These are phyloP conservation scores for Anastatus disparis DNA, from an alignment of 1,140 invertebrate genomes.

Conservation along the genomic window DNA sequence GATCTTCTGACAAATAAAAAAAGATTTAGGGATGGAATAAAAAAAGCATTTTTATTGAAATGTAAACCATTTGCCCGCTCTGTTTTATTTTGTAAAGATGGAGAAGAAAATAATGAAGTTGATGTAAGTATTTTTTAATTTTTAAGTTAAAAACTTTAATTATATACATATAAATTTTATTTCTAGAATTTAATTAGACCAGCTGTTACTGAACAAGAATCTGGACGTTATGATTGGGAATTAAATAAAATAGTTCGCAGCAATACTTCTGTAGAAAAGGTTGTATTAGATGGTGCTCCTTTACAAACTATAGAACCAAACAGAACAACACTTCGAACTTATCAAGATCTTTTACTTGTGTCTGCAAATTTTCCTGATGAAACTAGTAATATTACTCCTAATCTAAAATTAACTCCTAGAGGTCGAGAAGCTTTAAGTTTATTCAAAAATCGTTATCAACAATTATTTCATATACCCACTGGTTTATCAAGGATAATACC, in stretches of 20 bases:
- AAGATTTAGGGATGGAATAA: conserved; percentile 1
- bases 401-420: conserved; percentile 22
- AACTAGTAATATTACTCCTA: background rate
- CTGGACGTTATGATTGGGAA: conserved; percentile 34
- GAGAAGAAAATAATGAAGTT: background rate
- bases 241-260: conserved; percentile 9
- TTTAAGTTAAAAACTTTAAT: background rate
- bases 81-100: background rate
- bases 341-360: conserved; percentile 34
- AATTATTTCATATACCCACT: conserved; percentile 50
- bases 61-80: conserved; percentile 32
- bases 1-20: too few relatives aligned
- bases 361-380: conserved; percentile 16
- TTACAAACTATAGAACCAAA: conserved; percentile 15
- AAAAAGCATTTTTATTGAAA: background rate
- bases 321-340: conserved; percentile 19
- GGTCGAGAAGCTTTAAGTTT: conserved; percentile 48
- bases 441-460: conserved; percentile 53
- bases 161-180: conserved; percentile 1
- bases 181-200: background rate
- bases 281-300: background rate
- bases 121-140: conserved; percentile 17
- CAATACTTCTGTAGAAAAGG: background rate
- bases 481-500: conserved; percentile 36
- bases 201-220: background rate